Evolutionary conservation across 2,113 vertebrate species (phyloP), one percentile per base, ranked within the genome.

Genomic region (Spermophilus dauricus): DNA sequence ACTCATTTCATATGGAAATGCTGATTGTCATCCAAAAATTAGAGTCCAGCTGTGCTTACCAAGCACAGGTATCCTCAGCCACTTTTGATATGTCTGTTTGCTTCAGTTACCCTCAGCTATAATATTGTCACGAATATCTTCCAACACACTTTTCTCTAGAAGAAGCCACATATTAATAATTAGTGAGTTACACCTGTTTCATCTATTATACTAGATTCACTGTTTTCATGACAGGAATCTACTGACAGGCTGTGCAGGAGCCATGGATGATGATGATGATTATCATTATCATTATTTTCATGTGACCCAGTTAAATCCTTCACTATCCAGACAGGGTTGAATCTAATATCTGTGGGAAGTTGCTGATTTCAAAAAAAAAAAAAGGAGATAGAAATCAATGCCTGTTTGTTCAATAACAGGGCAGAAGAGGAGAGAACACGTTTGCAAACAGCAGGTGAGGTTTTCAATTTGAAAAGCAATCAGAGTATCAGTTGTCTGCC

Each of bases 361-460:
- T 96, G 90, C 84, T 97, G 48, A 96, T 97, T 96, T 81, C 24
- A 63, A 26, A 9, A 61, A 26, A 97, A 84, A 86, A 63, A 85
- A 56, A 1, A 0, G 20, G 51, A 96, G 96, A 81, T 37, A 97
- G 93, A 98, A 98, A 98, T 99, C 98, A 98, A 98, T 98, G 98
- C 61, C 76, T 98, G 96, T 98, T 99, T 98, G 98, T 98, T 98
- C 98, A 97, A 97, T 97, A 98, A 98, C 97, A 97, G 93, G 86
- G 87, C 95, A 97, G 97, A 98, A 95, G 93, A 96, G 95, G 98
- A 91, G 73, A 97, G 82, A 97, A 96, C 97, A 98, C 70, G 30
- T 98, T 98, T 98, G 97, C 98, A 98, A 98, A 97, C 97, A 98
- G 98, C 97, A 98, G 98, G 98, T 93, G 86, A 98, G 96, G 91